Evolutionary conservation across 2,113 vertebrate species (phyloP), one percentile per base, ranked within the genome.

Genomic region (Herpailurus yagouaroundi): DNA sequence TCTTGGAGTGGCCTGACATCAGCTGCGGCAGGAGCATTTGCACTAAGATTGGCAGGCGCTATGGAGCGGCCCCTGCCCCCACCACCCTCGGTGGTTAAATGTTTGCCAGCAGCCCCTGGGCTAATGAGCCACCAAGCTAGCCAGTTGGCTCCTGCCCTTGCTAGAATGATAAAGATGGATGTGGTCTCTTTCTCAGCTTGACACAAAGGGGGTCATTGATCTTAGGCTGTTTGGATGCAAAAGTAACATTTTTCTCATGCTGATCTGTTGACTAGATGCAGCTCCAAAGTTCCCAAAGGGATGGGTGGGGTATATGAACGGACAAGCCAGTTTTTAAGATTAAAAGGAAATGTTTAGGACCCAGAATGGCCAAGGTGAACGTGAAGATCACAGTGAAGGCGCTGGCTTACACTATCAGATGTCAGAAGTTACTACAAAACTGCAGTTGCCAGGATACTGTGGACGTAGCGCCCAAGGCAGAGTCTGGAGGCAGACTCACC

Each of bases 381-480:
- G 1, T 12, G 4, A 6, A 64, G 66, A 73, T 13, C 68, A 15
- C 4, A 1, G 25, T 1, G 13, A 81, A 15, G 29, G 73, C 19
- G 29, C 36, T 50, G 3, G 8, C 18, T 92, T 8, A 2, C 27
- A 23, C 2, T 1, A 0, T 5, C 10, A 48, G 41, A 3, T 16
- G 25, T 38, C 45, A 16, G 1, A 1, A 60, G 21, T 13, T 38
- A 16, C 60, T 38, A 2, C 15, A 50, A 13, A 91, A n/a, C 74
- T 80, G 60, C 16, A 3, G 3, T 52, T 27, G 7, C 45, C n/a
- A 18, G 5, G 60, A 50, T 8, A 1, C 33, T 38, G 25, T 48
- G 60, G 11, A 1, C 16, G 7, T 1, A 14, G 45, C 19, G 31
- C 74, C 64, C 18, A 23, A n/a, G 69, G 15, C 19, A 41, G 84